Evolutionary conservation across 1,140 invertebrate genomes (phyloP).

Genomic region (Drosophila tsacasi): DNA sequence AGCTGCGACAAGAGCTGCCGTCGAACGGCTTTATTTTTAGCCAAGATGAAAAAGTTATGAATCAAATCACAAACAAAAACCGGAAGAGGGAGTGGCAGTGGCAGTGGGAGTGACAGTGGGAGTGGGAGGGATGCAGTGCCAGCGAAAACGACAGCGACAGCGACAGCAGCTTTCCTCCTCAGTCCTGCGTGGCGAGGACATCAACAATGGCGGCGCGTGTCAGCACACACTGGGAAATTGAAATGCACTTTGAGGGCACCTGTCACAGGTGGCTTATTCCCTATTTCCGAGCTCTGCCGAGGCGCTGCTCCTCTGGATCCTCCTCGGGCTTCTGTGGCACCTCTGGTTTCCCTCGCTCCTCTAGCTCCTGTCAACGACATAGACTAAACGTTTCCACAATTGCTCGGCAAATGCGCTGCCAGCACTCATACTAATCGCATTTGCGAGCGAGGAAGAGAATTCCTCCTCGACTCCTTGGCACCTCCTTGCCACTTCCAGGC

Average conservation of each 20-base stretch:
- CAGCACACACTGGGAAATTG: slow-evolving; percentile 56
- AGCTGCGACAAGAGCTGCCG: not conserved
- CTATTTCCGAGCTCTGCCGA: not conserved
- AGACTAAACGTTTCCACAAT: slow-evolving; percentile 41
- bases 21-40: slow-evolving; percentile 41
- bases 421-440: slow-evolving; percentile 57
- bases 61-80: slow-evolving; percentile 48
- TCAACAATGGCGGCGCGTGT: slow-evolving; percentile 8
- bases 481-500: not conserved
- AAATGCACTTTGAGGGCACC: slow-evolving; percentile 53
- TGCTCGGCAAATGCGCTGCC: slow-evolving; percentile 17
- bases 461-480: not conserved
- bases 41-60: slow-evolving; percentile 35
- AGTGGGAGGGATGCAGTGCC: slow-evolving; percentile 11
- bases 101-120: not conserved
- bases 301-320: not conserved
- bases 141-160: not conserved
- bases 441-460: not conserved
- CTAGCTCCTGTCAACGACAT: slow-evolving; percentile 4
- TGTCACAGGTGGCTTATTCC: not conserved
- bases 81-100: slow-evolving; percentile 11
- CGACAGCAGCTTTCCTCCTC: not conserved
- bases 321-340: not conserved
- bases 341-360: not conserved
- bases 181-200: slow-evolving; percentile 1